Percentiles rank a stretch among this genome's conserved stretches.
phyloP scores from a whole-genome alignment of 2,113 vertebrate species.

The zebrafish (Danio rerio) region DNA sequence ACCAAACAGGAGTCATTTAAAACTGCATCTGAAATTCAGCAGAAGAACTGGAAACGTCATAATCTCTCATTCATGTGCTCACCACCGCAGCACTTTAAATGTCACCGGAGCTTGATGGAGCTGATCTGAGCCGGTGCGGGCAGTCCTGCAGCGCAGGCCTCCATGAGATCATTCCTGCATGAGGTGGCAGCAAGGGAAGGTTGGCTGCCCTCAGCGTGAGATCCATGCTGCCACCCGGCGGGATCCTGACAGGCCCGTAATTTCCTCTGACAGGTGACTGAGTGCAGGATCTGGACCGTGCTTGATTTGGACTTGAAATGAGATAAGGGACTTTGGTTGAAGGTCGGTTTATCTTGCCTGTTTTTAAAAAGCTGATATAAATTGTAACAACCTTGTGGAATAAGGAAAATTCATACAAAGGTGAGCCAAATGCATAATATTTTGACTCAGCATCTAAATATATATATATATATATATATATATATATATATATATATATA shows the following conservation, averaged over 20 bases:
- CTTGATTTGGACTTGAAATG: constrained; percentile 59
- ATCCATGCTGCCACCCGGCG: constrained; percentile 59
- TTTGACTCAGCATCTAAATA: too few species aligned
- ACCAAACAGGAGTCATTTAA: constrained; percentile 6
- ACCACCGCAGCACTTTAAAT: background rate
- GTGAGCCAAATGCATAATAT: background rate
- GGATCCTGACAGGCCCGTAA: constrained; percentile 64
- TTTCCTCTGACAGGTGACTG: constrained; percentile 75
- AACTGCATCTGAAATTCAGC: background rate
- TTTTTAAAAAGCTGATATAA: constrained; percentile 1
- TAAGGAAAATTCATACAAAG: background rate
- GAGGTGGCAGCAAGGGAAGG: constrained; percentile 14
- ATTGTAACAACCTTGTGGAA: background rate
- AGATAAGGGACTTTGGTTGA: constrained; percentile 12
- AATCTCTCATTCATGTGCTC: constrained; percentile 1
- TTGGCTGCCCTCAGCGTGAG: constrained; percentile 33
- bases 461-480: too few species aligned
- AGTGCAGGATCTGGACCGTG: constrained; percentile 66
- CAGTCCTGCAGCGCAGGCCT: background rate
- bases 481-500: too few species aligned
- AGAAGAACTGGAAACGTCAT: background rate
- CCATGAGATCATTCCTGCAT: constrained; percentile 20
- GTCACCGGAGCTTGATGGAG: constrained; percentile 14
- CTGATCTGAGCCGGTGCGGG: constrained; percentile 17
- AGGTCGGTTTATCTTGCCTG: constrained; percentile 25